Conservation (phyloP, 1,140 invertebrate genomes). For the Phortica variegata region DNA sequence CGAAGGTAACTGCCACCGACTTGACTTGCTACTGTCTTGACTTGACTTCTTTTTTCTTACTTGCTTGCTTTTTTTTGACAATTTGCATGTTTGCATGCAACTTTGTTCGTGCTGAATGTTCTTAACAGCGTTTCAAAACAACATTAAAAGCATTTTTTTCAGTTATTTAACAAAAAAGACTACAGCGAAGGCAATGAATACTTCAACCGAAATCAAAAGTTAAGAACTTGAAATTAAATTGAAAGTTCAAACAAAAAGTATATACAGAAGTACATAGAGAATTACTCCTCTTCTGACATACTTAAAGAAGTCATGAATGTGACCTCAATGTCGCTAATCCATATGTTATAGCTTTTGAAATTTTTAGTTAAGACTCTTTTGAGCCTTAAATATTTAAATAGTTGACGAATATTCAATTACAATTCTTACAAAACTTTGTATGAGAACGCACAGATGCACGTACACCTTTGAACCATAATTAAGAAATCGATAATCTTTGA, state of each 20-base stretch:
- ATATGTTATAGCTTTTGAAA: too few relatives aligned
- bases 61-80: slow-evolving; percentile 2
- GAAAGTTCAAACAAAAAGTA: slow-evolving; percentile 5
- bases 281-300: not conserved
- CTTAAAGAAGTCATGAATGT: too few relatives aligned
- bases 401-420: too few relatives aligned
- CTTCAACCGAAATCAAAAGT: too few relatives aligned
- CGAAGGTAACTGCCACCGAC: not conserved
- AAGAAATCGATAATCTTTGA: too few relatives aligned
- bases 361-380: too few relatives aligned
- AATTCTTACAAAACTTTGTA: too few relatives aligned
- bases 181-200: too few relatives aligned
- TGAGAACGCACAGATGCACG: too few relatives aligned
- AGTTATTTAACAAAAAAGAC: slow-evolving; percentile 10
- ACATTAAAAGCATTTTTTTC: slow-evolving; percentile 22
- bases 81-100: slow-evolving; percentile 45
- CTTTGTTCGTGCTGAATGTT: slow-evolving; percentile 27
- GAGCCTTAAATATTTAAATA: too few relatives aligned
- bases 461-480: too few relatives aligned
- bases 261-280: not conserved
- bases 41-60: slow-evolving; percentile 31
- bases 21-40: slow-evolving; percentile 5
- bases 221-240: slow-evolving; percentile 16
- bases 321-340: too few relatives aligned
- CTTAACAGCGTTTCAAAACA: slow-evolving; percentile 12